Base-by-base conservation (phyloP, 2,797 vertebrate species). In the Hoplostethus mediterraneus region DNA sequence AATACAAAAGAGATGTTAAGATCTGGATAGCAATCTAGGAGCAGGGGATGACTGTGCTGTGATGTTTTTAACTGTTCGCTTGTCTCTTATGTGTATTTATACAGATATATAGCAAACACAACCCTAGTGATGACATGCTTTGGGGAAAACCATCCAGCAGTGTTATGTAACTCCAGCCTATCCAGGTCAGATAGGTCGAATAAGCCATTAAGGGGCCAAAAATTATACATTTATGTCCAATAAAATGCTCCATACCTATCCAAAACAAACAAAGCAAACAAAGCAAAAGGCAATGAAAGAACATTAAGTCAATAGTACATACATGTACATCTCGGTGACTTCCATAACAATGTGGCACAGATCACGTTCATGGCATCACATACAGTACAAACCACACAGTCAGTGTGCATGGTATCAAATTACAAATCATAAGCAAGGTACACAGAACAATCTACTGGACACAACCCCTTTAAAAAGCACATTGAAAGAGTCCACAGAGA, bases 281-380 rank as follows among this genome's bases (percentile, higher is more conserved):
- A 52, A 52, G 25, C 30, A 53, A 74, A 86, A 85, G 77, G 67
- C 77, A 79, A 53, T 16, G 60, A 79, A 62, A 87, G 57, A 31
- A 82, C 82, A 82, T 54, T 1, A 54, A 76, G 17, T 63, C 31
- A 7, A 71, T 7, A n/a, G 30, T 36, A 68, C 44, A 28, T 62
- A 66, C 51, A 76, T 45, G 60, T 36, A 57, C 31, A 55, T 44
- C 38, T 48, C 16, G 25, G 59, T 42, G 61, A 76, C 17, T 48
- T 56, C 58, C 62, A 83, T 47, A 75, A 72, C 33, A 31, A 73
- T 44, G 47, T 70, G 65, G 55, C 78, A 76, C 73, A 57, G 53
- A 78, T 54, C 44, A 44, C 21, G 63, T 64, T 45, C 17, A 44
- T 61, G 83, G 80, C 71, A 71, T 83, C 79, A 63, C 60, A 30